Conservation (phyloP, 1,140 invertebrate species). For the Ceratosolen fusciceps region DNA sequence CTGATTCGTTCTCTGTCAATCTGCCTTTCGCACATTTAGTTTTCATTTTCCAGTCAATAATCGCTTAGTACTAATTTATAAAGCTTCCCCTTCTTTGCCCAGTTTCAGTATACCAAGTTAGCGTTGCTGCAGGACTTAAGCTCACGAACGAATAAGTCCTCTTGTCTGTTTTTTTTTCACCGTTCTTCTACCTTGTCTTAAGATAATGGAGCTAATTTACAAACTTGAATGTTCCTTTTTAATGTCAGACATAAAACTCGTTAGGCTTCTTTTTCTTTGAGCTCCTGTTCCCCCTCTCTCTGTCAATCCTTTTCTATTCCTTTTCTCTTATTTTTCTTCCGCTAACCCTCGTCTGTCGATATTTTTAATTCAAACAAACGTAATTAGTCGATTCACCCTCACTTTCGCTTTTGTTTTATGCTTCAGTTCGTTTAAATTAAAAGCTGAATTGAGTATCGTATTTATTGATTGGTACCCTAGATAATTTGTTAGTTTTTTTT, state of each 20-base stretch:
- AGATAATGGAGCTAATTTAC: slow-evolving; percentile 47
- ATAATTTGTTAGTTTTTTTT: not conserved
- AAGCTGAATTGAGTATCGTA: not conserved
- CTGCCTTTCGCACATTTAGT: not conserved
- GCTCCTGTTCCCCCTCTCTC: not conserved
- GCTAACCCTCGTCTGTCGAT: slow-evolving; percentile 25
- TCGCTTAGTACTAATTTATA: slow-evolving; percentile 2
- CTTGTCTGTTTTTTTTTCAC: not conserved
- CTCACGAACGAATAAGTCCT: not conserved
- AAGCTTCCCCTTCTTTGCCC: not conserved
- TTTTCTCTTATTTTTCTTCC: slow-evolving; percentile 4
- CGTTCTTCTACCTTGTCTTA: slow-evolving; percentile 39
- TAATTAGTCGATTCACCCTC: not conserved
- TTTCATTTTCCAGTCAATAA: slow-evolving; percentile 11
- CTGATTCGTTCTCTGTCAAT: not conserved
- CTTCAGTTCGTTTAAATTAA: slow-evolving; percentile 4
- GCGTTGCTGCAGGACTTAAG: not conserved
- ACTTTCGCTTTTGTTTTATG: not conserved
- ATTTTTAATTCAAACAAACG: slow-evolving; percentile 12
- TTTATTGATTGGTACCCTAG: not conserved
- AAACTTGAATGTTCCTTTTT: slow-evolving; percentile 45
- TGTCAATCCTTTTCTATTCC: slow-evolving; percentile 3
- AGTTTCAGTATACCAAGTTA: not conserved
- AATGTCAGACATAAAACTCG: slow-evolving; percentile 45
- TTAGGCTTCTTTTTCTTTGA: slow-evolving; percentile 36